Evolutionary conservation across 2,113 vertebrate species (phyloP).

Genomic region (Heliornis fulica): DNA sequence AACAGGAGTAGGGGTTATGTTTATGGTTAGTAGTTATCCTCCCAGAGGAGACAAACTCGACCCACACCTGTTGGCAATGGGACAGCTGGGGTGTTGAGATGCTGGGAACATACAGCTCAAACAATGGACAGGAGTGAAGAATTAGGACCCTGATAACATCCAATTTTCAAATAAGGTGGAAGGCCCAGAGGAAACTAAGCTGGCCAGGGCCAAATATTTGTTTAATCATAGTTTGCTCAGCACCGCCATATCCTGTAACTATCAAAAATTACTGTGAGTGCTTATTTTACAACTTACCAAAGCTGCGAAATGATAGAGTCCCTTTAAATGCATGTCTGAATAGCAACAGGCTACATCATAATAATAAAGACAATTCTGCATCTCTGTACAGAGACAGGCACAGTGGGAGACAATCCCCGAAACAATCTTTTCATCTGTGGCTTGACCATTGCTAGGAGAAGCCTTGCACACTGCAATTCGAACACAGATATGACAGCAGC

Average conservation of each 20-base stretch:
- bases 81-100: neutral
- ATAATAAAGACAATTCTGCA: neutral
- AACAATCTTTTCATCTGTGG: neutral
- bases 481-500: neutral
- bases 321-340: neutral
- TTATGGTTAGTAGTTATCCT: neutral
- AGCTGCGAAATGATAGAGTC: neutral
- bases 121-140: neutral
- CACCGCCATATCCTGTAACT: neutral
- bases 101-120: neutral
- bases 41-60: neutral
- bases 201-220: neutral
- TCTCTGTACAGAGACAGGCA: neutral
- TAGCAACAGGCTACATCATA: neutral
- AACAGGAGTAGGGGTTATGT: neutral
- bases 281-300: neutral
- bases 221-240: neutral
- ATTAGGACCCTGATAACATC: neutral
- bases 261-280: neutral
- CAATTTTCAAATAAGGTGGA: neutral
- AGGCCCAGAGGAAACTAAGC: neutral
- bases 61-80: neutral
- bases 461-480: neutral
- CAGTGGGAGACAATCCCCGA: neutral
- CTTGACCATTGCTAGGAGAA: neutral